Conservation (phyloP, 1,140 invertebrate species). For the Pemphigus obesinymphae region DNA sequence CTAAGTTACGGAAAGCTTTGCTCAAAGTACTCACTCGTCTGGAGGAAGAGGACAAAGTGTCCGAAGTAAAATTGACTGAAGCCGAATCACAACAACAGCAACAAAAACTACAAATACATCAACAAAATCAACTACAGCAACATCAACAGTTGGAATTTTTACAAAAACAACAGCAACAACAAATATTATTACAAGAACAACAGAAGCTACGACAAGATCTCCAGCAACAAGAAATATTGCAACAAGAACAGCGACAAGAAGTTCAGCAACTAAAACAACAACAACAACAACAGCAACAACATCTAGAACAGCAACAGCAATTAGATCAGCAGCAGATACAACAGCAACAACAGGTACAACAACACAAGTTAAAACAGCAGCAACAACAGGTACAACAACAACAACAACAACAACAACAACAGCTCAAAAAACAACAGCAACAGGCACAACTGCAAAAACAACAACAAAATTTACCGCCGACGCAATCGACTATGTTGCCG, state of each 20-base stretch:
- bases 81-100: conserved; percentile 44
- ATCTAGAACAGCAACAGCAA: neutral
- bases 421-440: neutral
- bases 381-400: conserved; percentile 25
- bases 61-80: neutral
- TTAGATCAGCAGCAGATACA: neutral
- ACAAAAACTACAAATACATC: conserved; percentile 52
- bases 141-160: neutral
- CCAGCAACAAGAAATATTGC: neutral
- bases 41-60: conserved; percentile 52
- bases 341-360: neutral
- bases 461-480: neutral
- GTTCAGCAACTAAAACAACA: neutral
- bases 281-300: neutral
- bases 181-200: neutral
- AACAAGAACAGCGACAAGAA: neutral
- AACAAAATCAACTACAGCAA: conserved; percentile 55
- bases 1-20: conserved; percentile 64
- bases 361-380: neutral
- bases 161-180: neutral
- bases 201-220: neutral
- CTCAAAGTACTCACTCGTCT: conserved; percentile 64
- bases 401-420: neutral
- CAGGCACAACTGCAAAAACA: neutral
- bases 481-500: neutral